A percentile compares a stretch with the other conserved stretches of the same genome.
Evolutionary conservation across 2,113 vertebrate genomes (phyloP).

Genomic region (Dasyornis broadbenti): DNA sequence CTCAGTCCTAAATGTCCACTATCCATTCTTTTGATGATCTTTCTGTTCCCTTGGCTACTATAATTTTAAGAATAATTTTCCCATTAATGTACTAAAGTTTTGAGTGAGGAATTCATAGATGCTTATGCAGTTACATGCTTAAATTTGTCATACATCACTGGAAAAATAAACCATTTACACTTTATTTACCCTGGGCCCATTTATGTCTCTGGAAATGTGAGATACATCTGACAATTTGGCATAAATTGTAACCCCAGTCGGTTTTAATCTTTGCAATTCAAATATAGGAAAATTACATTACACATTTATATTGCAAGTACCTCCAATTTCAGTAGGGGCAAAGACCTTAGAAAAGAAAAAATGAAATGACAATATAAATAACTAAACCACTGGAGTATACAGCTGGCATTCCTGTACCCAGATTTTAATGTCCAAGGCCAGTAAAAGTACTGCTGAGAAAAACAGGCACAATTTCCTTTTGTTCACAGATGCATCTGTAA

Average conservation of each 20-base stretch:
- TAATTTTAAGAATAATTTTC: neutral
- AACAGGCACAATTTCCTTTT: neutral
- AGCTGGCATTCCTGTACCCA: neutral
- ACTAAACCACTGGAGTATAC: neutral
- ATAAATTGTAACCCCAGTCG: neutral
- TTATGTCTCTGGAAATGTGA: neutral
- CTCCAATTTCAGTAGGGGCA: neutral
- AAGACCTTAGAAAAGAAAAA: neutral
- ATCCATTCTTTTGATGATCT: neutral
- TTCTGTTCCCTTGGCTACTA: neutral
- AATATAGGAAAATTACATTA: neutral
- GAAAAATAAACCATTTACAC: conserved; percentile 7
- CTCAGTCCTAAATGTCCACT: neutral
- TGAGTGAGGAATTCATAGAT: neutral
- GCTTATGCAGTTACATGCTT: neutral
- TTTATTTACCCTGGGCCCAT: neutral
- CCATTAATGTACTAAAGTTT: neutral
- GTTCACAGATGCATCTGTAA: neutral
- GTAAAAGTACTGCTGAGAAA: neutral
- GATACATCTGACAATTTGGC: neutral
- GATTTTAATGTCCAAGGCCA: neutral
- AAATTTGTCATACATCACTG: neutral
- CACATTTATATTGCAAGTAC: neutral
- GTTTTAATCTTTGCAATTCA: neutral
- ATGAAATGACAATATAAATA: neutral